These are phyloP conservation scores for Tetheella fluctuosa DNA, from an alignment of 2,888 invertebrate genomes.

Conservation along the genomic window DNA sequence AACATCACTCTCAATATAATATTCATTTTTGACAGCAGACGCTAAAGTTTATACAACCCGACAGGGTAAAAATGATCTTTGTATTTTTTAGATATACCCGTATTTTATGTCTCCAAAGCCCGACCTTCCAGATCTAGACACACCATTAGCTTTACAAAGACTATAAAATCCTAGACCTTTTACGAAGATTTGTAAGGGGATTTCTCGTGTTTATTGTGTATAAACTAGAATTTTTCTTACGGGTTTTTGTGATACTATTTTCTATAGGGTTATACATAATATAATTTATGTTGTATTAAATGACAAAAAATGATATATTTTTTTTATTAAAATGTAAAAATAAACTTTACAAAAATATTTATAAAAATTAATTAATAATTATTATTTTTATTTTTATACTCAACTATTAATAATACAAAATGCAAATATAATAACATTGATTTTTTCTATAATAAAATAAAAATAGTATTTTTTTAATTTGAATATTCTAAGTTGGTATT, in stretches of 20 bases:
- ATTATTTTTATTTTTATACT: too few species aligned
- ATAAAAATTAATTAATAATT: too few species aligned
- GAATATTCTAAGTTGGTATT: too few species aligned
- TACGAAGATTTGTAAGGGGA: neutral
- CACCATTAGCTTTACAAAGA: constrained; percentile 7
- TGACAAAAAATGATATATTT: too few species aligned
- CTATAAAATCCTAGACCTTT: constrained; percentile 7
- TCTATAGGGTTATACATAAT: neutral
- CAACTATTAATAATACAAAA: too few species aligned
- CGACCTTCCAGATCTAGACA: neutral
- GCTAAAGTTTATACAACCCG: neutral
- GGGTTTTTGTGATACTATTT: neutral
- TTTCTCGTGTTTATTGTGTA: neutral
- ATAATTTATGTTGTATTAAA: too few species aligned
- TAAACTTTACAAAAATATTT: too few species aligned
- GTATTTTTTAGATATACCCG: neutral
- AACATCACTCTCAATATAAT: neutral
- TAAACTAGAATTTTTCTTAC: neutral
- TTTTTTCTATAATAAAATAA: too few species aligned
- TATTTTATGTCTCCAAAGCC: neutral
- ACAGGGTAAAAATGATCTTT: constrained; percentile 5
- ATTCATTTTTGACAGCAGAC: neutral
- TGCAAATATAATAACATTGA: too few species aligned
- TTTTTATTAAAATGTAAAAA: too few species aligned
- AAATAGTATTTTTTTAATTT: too few species aligned